Percentiles rank a stretch among this genome's conserved stretches.
Conservation (phyloP, 35 echinoderm and acorn worm genomes). For the Chiridota heheva region DNA sequence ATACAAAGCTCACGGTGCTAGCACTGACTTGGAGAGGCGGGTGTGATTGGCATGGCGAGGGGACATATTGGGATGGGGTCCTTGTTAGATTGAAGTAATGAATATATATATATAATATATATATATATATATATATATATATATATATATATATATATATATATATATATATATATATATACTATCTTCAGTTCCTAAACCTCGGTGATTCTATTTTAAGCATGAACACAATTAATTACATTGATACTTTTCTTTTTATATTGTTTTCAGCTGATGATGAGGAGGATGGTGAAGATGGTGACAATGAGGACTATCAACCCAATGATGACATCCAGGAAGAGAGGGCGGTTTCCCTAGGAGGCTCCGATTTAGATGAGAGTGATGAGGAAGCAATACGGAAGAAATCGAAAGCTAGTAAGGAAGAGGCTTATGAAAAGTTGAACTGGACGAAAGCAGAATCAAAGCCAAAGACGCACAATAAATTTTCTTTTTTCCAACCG, state of each 20-base stretch:
- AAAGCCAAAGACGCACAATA: no score
- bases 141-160: no score
- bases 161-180: no score
- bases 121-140: no score
- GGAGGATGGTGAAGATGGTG: not conserved
- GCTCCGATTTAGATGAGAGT: conserved; percentile 1
- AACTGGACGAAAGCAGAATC: no score
- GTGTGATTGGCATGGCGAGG: not conserved
- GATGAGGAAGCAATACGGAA: not conserved
- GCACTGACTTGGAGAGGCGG: not conserved
- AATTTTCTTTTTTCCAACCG: no score
- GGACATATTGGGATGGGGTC: no score
- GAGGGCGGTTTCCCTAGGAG: not conserved
- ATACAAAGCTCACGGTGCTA: not conserved
- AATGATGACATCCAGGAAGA: not conserved
- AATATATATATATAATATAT: no score
- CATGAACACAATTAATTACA: conserved; percentile 3
- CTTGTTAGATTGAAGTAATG: no score
- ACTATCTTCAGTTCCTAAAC: no score
- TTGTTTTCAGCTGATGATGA: not conserved
- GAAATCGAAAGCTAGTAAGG: conserved; percentile 3
- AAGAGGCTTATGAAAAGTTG: not conserved
- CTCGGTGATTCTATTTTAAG: no score
- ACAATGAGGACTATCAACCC: not conserved
- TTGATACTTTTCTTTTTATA: not conserved